Evolutionary conservation across 2,888 invertebrate species (phyloP), one percentile per base, ranked within the genome.

Genomic region (Leucania comma): DNA sequence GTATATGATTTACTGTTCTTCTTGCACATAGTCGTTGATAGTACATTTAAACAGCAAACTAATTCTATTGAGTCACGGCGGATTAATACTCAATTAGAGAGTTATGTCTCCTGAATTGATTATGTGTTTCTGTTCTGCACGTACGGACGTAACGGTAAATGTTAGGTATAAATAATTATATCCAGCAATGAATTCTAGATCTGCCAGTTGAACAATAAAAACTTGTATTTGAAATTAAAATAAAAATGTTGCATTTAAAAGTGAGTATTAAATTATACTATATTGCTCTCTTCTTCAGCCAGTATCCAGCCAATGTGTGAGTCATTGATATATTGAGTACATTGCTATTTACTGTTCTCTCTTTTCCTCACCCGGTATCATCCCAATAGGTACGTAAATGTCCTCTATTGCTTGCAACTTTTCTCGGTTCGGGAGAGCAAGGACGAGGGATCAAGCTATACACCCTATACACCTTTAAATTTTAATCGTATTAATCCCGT

Each of bases 81-180:
- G 20, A 78, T 78, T 72, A 77, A 78, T 60, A 77, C 59, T 29
- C 72, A 66, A 78, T 78, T 63, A 81, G 14, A 14, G 12, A 24
- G 29, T 53, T 42, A 77, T 67, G 78, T 67, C 32, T 29, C 24
- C 20, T 58, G 22, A 64, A 80, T 78, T 64, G 76, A 68, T 76
- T 75, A 65, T 48, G n/a, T 48, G 60, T 35, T 22, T 3, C 14
- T 35, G 48, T 42, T 42, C 42, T 29, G n/a, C 38, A 48, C 26
- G 17, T 42, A 35, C 22, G 20, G 22, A 53, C 22, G 12, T 42
- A 61, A 35, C 26, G 38, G 22, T 20, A 46, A 29, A 57, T 5
- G 1, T 53, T 0, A 22, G 22, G 22, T 20, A 38, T 29, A 48
- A 48, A 20, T 42, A 5, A 42, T 1, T 42, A 42, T 42, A n/a